phyloP scores from a whole-genome alignment of 23 tunicate species.

The Ascidia mentula region DNA sequence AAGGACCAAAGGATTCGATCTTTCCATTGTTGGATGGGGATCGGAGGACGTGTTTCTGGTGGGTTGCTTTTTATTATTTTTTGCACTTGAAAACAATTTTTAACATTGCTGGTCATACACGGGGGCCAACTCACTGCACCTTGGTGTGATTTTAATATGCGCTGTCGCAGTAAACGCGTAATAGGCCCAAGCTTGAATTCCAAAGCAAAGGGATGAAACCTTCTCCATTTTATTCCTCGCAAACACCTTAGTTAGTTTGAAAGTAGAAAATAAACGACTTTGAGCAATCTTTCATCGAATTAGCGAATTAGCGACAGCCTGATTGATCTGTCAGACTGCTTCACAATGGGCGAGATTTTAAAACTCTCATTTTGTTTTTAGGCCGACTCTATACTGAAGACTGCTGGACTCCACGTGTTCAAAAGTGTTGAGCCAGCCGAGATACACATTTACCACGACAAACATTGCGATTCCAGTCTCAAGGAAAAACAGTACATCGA shows the following conservation, averaged over 20 bases:
- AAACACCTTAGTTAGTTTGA: neutral
- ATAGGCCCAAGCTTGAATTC: neutral
- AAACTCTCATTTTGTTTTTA: neutral
- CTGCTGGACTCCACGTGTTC: neutral
- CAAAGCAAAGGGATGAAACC: neutral
- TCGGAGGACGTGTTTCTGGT: constrained; percentile 80
- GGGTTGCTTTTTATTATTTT: neutral
- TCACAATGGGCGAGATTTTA: neutral
- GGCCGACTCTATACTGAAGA: neutral
- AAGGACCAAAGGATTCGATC: constrained; percentile 67
- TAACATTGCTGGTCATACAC: too few relatives aligned
- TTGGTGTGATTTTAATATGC: too few relatives aligned
- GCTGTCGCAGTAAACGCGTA: neutral
- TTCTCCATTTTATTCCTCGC: neutral
- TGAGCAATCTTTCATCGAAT: too few relatives aligned
- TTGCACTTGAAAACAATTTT: too few relatives aligned
- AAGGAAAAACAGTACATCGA: neutral
- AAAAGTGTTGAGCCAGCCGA: neutral
- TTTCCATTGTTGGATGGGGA: constrained; percentile 78
- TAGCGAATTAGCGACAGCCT: too few relatives aligned
- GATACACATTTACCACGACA: neutral
- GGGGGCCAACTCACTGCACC: neutral
- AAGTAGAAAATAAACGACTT: too few relatives aligned
- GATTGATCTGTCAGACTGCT: too few relatives aligned
- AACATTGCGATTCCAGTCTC: neutral